Evolutionary conservation across 2,797 vertebrate species (phyloP).

Genomic region (Scolopax bukidnonensis): DNA sequence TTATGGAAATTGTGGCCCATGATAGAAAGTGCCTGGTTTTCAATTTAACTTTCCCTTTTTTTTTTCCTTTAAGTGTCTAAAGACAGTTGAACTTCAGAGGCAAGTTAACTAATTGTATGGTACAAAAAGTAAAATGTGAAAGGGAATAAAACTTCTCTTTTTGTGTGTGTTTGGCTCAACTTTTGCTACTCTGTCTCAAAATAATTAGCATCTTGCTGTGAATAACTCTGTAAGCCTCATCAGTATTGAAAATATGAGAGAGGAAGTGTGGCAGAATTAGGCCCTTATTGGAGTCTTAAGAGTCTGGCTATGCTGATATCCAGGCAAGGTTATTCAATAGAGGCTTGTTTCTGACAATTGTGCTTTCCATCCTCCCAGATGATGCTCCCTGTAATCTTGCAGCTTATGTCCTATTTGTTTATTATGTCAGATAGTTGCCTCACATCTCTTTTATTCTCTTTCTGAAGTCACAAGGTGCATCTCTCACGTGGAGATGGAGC

Average conservation of each 20-base stretch:
- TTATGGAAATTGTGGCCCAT: conserved; percentile 6
- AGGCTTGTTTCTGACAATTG: background rate
- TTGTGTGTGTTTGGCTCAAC: background rate
- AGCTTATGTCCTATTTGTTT: background rate
- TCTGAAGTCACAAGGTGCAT: background rate
- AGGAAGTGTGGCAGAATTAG: background rate
- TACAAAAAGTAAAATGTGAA: background rate
- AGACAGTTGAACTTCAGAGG: background rate
- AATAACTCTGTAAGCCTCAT: background rate
- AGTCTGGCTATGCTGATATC: background rate
- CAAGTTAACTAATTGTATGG: background rate
- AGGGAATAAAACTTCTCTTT: background rate
- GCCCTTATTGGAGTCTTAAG: background rate
- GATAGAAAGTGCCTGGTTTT: conserved; percentile 30
- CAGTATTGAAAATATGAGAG: background rate
- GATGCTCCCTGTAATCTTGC: background rate
- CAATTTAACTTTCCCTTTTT: background rate
- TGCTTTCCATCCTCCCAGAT: background rate
- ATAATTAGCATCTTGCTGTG: background rate
- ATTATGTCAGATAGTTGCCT: background rate
- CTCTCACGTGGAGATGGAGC: background rate
- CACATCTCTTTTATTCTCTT: background rate
- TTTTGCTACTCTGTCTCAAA: background rate
- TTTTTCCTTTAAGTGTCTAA: background rate
- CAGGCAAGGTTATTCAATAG: background rate